These are phyloP conservation scores for Drosophila yakuba DNA, from an alignment of 1,140 invertebrate species.

Conservation along the genomic window DNA sequence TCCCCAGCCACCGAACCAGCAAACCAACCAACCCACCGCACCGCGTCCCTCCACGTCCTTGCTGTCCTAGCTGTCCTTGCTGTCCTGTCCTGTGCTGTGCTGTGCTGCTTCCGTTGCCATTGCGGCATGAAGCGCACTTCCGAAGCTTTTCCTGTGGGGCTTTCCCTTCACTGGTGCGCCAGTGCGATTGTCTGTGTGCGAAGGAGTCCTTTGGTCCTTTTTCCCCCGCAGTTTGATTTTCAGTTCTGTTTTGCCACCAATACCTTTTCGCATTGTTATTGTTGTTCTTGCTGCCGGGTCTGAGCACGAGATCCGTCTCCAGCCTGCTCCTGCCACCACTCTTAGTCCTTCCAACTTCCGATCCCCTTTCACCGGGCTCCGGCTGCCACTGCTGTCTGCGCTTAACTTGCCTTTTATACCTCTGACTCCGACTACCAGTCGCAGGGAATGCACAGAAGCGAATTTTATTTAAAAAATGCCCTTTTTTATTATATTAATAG, in stretches of 20 bases:
- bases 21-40: background rate
- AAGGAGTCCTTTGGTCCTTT: constrained; percentile 27
- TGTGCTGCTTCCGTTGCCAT: constrained; percentile 57
- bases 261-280: constrained; percentile 68
- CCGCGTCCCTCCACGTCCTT: constrained; percentile 7
- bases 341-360: background rate
- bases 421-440: constrained; percentile 25
- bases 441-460: constrained; percentile 8
- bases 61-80: constrained; percentile 6
- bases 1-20: constrained; percentile 4
- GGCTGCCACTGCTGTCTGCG: constrained; percentile 46
- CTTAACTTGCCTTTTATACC: constrained; percentile 61
- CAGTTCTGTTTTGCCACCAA: constrained; percentile 77
- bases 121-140: constrained; percentile 78
- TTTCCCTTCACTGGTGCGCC: constrained; percentile 25
- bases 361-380: constrained; percentile 10
- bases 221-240: constrained; percentile 65
- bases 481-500: background rate
- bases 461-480: background rate
- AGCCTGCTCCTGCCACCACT: constrained; percentile 35
- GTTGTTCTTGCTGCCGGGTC: constrained; percentile 47
- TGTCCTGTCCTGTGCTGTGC: constrained; percentile 28
- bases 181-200: constrained; percentile 40
- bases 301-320: constrained; percentile 54
- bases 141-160: constrained; percentile 70